Conservation (phyloP, 2,113 vertebrate species). For the Gallinago undulata region DNA sequence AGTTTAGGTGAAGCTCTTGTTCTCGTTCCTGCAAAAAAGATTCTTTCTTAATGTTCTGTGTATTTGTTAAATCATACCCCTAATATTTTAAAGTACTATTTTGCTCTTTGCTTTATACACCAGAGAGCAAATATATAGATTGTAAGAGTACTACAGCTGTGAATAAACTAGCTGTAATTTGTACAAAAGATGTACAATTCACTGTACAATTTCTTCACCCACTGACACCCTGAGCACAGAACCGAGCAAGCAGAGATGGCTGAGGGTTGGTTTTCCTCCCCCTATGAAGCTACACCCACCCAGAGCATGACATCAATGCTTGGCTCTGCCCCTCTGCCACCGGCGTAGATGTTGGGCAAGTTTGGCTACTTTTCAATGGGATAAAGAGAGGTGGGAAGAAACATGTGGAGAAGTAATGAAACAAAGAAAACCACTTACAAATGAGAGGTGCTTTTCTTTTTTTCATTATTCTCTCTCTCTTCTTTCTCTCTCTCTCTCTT, state of each 20-base stretch:
- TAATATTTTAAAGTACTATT: not conserved
- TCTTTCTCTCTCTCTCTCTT: too few relatives aligned
- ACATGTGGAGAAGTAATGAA: not conserved
- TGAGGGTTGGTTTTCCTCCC: not conserved
- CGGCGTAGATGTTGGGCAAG: not conserved
- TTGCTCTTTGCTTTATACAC: not conserved
- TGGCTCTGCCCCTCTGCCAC: not conserved
- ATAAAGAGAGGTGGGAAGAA: not conserved
- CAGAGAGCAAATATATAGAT: not conserved
- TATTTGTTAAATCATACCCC: not conserved
- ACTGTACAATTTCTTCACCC: not conserved
- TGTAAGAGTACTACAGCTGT: not conserved
- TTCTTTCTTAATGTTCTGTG: not conserved
- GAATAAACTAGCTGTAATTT: not conserved
- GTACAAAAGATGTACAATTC: not conserved
- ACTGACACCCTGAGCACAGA: not conserved
- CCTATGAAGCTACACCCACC: not conserved
- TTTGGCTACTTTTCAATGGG: not conserved
- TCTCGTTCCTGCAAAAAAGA: not conserved
- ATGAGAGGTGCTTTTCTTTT: not conserved
- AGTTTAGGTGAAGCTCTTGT: not conserved
- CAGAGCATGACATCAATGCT: not conserved
- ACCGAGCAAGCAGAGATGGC: not conserved
- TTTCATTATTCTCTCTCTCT: too few relatives aligned
- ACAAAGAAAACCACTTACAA: not conserved